phyloP scores from a whole-genome alignment of 2,113 vertebrate genomes.

The Progne subis region DNA sequence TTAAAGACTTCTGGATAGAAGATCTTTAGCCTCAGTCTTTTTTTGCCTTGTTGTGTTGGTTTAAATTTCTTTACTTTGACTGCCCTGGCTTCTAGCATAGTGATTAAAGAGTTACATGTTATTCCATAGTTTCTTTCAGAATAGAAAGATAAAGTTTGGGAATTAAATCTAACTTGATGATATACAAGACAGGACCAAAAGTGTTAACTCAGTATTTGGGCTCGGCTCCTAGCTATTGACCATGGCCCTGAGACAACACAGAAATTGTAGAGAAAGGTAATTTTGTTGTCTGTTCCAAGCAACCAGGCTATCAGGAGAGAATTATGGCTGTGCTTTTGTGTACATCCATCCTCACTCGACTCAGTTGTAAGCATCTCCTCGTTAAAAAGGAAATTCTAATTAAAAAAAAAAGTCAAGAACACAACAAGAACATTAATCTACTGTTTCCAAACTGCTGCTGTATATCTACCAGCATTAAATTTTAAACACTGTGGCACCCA shows the following conservation, averaged over 20 bases:
- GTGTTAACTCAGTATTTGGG: not conserved
- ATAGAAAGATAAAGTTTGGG: not conserved
- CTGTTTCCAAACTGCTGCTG: not conserved
- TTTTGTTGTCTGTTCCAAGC: not conserved
- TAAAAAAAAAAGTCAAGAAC: not conserved
- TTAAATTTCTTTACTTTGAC: not conserved
- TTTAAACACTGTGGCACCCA: not conserved
- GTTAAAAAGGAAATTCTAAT: not conserved
- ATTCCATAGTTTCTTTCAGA: not conserved
- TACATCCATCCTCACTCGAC: not conserved
- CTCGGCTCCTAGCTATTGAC: not conserved
- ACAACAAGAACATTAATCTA: not conserved
- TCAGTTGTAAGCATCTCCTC: not conserved
- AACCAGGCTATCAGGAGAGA: not conserved
- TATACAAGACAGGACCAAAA: not conserved
- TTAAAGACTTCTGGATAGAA: not conserved
- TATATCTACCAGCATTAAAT: not conserved
- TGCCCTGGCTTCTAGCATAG: not conserved
- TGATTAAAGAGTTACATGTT: not conserved
- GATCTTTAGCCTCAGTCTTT: not conserved
- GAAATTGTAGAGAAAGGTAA: not conserved
- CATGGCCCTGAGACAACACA: not conserved
- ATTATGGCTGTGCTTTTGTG: not conserved
- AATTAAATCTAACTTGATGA: not conserved
- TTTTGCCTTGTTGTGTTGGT: not conserved